Evolutionary conservation across 2,888 invertebrate genomes (phyloP), one percentile per base, ranked within the genome.

Genomic region (Drosophila merina): DNA sequence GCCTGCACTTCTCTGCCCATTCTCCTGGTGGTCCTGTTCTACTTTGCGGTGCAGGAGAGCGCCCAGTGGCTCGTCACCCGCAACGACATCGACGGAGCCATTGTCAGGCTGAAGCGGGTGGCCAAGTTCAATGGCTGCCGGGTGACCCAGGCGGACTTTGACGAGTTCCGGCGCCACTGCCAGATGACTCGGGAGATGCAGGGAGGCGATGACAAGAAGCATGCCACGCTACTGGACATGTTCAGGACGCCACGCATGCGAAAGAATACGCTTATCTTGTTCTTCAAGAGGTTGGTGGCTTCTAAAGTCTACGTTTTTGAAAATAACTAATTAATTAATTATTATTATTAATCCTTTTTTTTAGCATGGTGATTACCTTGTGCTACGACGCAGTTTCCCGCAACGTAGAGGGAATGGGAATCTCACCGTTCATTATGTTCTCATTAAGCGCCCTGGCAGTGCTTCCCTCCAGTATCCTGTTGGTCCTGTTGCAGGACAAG

Each of bases 31-130:
- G 77, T 92, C 6, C 63, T 90, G 3, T 93, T 92, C 77, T 94
- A 94, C 75, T 92, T 93, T 44, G 86, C 93, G 48, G 92, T 92
- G 20, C 93, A 93, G n/a, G 94, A 94, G 88, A 94, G 94, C 76
- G 94, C 93, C 0, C 93, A 94, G 75, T 94, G 94, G 94, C 88
- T 94, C 50, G 92, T 94, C 2, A 93, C 93, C 58, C 92, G 93
- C 76, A 93, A 93, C 30, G 91, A 92, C 70, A 88, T 92, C 0
- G 93, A 93, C 45, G 92, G 93, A 38, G 94, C 94, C 7, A 92
- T 93, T 2, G 78, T 88, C 49, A 93, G 93, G 55, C 92, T 94
- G 59, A 90, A 91, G 77, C 91, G 92, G 49, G 93, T 94, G 28
- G 94, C 94, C 1, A 91, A 90, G 74, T 92, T 93, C 75, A 94